Conservation (phyloP, 2,888 invertebrate genomes). For the Drosophila demipolita region DNA sequence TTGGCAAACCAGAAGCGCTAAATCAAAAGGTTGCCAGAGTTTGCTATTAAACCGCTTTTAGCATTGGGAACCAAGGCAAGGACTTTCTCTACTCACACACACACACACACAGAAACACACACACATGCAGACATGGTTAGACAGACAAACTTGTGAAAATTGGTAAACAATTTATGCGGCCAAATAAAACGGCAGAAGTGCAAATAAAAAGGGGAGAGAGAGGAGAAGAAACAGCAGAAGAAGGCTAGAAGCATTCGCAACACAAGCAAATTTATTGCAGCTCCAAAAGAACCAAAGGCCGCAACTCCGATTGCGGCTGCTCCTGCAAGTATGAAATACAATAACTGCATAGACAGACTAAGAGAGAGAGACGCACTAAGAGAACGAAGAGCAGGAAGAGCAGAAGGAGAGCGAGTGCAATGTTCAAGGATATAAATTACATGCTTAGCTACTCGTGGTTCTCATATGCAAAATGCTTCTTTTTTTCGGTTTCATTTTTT, state of each 20-base stretch:
- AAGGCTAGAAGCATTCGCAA: constrained; percentile 48
- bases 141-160: constrained; percentile 69
- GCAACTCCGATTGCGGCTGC: constrained; percentile 44
- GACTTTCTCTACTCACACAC: constrained; percentile 22
- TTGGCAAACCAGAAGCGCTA: constrained; percentile 34
- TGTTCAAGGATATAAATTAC: constrained; percentile 75
- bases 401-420: constrained; percentile 6
- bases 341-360: constrained; percentile 39
- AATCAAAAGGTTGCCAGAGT: constrained; percentile 59
- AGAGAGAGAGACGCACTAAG: not conserved
- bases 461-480: constrained; percentile 65
- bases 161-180: constrained; percentile 81
- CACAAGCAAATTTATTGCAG: constrained; percentile 68
- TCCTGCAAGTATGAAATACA: constrained; percentile 45
- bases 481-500: not conserved
- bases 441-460: constrained; percentile 79
- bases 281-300: constrained; percentile 48
- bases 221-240: not conserved
- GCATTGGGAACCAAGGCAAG: constrained; percentile 55
- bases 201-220: constrained; percentile 8
- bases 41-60: constrained; percentile 64
- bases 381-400: not conserved
- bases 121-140: constrained; percentile 4
- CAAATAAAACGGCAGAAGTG: constrained; percentile 69
- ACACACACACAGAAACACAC: constrained; percentile 7